Evolutionary conservation across 30 jellyfish, hydroid and myxozoan genomes (phyloP), one percentile per base, ranked within the genome.

Genomic region (Aurelia sp.): DNA sequence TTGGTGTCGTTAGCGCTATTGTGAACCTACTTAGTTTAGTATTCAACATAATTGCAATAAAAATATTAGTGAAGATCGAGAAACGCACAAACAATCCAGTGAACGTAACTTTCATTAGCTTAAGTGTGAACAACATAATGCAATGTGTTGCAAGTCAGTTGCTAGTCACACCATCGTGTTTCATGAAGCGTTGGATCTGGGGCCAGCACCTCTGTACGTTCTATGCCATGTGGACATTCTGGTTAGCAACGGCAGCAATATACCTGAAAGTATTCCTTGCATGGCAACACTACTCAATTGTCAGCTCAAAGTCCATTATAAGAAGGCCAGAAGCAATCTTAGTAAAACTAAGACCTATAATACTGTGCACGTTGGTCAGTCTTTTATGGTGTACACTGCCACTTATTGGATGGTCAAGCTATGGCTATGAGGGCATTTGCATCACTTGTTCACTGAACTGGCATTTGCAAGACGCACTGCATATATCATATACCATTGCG

Each of bases 401-500:
- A 53, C 17, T 78, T 9, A 15, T 78, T 9, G 89, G 89, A 61
- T 78, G 89, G 89, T 62, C 89, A 6, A 78, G 89, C 61, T 78
- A 33, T 65, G 89, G 89, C 0, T 33, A 53, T 3, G 89, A 78
- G 71, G 89, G 89, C 10, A 22, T 78, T 15, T 48, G 22, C 23
- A 15, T 78, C 37, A 62, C 78, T 31, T 78, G 89, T 64, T 78
- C 89, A 11, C 33, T 78, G 55, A 78, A 62, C 13, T 78, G 89
- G 89, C 71, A 78, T 47, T 30, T 78, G 67, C 73, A 61, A 13
- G 79, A 78, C 60, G 18, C 27, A 18, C 13, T 52, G 11, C 89
- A 78, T 41, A 12, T 37, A 41, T 30, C 89, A 4, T 78, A 78
- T 52, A 78, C 48, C 48, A 40, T 62, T 13, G n/a, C 71, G 33